Evolutionary conservation across 2,113 vertebrate genomes (phyloP).

Genomic region (Serilophus lunatus): DNA sequence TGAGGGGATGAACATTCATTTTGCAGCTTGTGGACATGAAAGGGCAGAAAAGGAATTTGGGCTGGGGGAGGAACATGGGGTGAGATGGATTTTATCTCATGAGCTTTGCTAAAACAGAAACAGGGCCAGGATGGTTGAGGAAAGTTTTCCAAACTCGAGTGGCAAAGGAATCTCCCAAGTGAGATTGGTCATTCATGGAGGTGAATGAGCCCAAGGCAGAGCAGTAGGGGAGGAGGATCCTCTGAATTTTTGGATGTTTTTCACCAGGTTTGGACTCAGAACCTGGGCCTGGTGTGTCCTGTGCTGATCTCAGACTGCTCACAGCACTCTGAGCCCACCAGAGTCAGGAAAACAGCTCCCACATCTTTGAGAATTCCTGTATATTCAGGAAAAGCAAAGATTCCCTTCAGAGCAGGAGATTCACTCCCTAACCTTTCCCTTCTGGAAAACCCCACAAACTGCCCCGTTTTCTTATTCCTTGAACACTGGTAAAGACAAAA

Average conservation of each 20-base stretch:
- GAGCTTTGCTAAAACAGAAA: background rate
- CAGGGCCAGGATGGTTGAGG: background rate
- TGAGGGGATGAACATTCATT: background rate
- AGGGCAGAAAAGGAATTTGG: background rate
- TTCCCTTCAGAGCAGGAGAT: too few species aligned
- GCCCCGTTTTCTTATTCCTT: background rate
- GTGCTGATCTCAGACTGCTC: background rate
- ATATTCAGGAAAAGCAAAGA: background rate
- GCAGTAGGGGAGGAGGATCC: background rate
- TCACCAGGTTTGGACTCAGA: background rate
- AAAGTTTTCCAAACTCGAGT: background rate
- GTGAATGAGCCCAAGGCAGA: background rate
- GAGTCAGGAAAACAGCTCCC: background rate
- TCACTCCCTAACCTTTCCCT: too few species aligned
- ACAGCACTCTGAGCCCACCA: background rate
- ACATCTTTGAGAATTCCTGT: rapidly evolving
- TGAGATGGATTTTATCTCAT: rapidly evolving
- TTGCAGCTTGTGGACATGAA: background rate
- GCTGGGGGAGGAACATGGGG: rapidly evolving
- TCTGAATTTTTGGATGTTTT: background rate
- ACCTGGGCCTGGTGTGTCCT: background rate
- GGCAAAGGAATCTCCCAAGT: background rate
- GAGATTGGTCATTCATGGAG: background rate
- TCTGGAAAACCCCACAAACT: background rate
- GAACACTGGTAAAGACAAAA: background rate